Conservation (phyloP, 2,888 invertebrate species). For the Ferdinandea cuprea region DNA sequence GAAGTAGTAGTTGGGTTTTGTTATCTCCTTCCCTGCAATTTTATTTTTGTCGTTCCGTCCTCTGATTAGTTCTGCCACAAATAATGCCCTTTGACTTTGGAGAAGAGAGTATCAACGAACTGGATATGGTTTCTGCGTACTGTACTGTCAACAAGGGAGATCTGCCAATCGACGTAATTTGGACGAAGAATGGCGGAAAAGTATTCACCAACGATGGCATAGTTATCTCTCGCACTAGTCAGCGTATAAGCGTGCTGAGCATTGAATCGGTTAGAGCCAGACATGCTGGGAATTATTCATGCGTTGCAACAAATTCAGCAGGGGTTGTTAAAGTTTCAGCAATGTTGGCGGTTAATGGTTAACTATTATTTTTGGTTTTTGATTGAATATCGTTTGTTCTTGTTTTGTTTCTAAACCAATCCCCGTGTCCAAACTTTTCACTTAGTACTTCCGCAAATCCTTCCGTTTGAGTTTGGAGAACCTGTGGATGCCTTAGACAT, state of each 20-base stretch:
- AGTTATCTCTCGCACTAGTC: constrained; percentile 83
- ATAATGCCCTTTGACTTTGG: constrained; percentile 89
- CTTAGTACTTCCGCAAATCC: constrained; percentile 85
- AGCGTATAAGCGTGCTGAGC: constrained; percentile 85
- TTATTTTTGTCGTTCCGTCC: constrained; percentile 44
- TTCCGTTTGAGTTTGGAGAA: constrained; percentile 85
- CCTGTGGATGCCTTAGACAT: constrained; percentile 85
- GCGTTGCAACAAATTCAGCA: constrained; percentile 89
- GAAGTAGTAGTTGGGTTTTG: constrained; percentile 55
- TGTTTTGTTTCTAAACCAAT: constrained; percentile 49
- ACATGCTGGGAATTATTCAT: constrained; percentile 90
- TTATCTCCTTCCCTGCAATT: constrained; percentile 37
- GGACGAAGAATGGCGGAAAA: constrained; percentile 85
- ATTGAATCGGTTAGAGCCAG: constrained; percentile 88
- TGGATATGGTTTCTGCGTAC: constrained; percentile 87
- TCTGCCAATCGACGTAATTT: constrained; percentile 89
- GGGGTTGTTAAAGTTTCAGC: constrained; percentile 88
- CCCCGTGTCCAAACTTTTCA: constrained; percentile 8
- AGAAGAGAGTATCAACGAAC: constrained; percentile 87
- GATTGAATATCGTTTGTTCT: constrained; percentile 40
- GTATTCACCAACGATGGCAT: constrained; percentile 84
- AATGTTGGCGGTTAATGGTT: constrained; percentile 89
- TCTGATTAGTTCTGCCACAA: constrained; percentile 86
- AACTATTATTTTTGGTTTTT: constrained; percentile 20
- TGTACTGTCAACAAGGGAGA: constrained; percentile 91